Evolutionary conservation across 1,140 invertebrate species (phyloP).

Genomic region (Wasmannia auropunctata): DNA sequence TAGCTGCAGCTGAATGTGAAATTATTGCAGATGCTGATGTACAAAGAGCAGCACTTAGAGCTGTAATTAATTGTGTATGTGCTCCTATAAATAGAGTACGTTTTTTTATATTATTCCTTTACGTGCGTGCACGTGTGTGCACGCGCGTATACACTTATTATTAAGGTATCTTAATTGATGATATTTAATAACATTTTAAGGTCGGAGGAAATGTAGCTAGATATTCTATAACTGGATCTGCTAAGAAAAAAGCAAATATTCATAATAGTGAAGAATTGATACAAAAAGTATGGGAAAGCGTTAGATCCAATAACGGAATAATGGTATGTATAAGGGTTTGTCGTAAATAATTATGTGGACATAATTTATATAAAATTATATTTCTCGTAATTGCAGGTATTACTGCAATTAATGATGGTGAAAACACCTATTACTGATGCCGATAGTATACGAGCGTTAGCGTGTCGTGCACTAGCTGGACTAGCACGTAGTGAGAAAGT

Average conservation of each 20-base stretch:
- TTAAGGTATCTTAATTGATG: too few species aligned
- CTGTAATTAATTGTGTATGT: conserved; percentile 97
- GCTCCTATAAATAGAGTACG: conserved; percentile 93
- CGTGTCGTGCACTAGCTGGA: conserved; percentile 96
- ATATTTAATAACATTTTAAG: conserved; percentile 75
- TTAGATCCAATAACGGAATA: conserved; percentile 97
- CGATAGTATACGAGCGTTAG: conserved; percentile 95
- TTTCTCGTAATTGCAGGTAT: conserved; percentile 85
- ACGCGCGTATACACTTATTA: too few species aligned
- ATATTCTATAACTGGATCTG: conserved; percentile 88
- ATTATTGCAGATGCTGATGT: conserved; percentile 95
- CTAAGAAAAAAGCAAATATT: conserved; percentile 90
- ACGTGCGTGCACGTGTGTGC: background rate
- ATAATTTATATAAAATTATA: background rate
- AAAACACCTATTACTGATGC: conserved; percentile 99
- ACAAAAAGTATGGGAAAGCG: conserved; percentile 96
- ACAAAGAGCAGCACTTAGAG: conserved; percentile 94
- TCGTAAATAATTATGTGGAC: background rate
- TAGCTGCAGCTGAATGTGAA: conserved; percentile 95
- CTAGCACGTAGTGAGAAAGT: conserved; percentile 96
- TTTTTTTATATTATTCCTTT: background rate
- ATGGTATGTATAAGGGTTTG: conserved; percentile 88
- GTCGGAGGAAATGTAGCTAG: conserved; percentile 88
- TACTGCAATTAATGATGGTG: conserved; percentile 93
- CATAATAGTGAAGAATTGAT: conserved; percentile 94